Conservation (phyloP, 2,888 invertebrate species). For the Caenorhabditis sp. region DNA sequence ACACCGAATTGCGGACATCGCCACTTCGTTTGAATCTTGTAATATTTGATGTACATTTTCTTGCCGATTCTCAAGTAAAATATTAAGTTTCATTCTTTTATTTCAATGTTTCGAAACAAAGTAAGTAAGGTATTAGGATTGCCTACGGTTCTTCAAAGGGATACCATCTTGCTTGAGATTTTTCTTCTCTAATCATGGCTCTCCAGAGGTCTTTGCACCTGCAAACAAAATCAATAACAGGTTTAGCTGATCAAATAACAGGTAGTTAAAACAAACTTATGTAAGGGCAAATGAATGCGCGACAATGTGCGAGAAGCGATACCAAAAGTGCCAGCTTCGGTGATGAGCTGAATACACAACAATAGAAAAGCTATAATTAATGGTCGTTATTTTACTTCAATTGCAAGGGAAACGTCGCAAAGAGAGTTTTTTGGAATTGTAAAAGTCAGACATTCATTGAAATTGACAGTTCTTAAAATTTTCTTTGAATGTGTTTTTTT, state of each 20-base stretch:
- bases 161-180: slow-evolving; percentile 82
- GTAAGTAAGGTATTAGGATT: not conserved
- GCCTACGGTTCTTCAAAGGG: slow-evolving; percentile 76
- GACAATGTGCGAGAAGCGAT: slow-evolving; percentile 78
- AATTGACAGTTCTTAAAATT: slow-evolving; percentile 75
- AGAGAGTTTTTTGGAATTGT: slow-evolving; percentile 78
- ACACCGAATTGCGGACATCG: too few relatives aligned
- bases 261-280: slow-evolving; percentile 69
- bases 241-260: too few relatives aligned
- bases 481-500: slow-evolving; percentile 81
- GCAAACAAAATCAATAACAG: slow-evolving; percentile 29
- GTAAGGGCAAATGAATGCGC: slow-evolving; percentile 79
- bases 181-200: slow-evolving; percentile 82
- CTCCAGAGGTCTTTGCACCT: slow-evolving; percentile 82
- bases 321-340: slow-evolving; percentile 82
- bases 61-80: too few relatives aligned
- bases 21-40: too few relatives aligned
- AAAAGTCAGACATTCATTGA: slow-evolving; percentile 82
- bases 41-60: too few relatives aligned
- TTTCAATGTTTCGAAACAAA: too few relatives aligned
- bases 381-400: slow-evolving; percentile 71
- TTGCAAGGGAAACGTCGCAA: slow-evolving; percentile 78
- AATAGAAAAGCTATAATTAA: not conserved
- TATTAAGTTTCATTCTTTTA: too few relatives aligned
- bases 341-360: slow-evolving; percentile 74